phyloP scores from a whole-genome alignment of 2,113 vertebrate genomes.

The Vanacampus margaritifer region DNA sequence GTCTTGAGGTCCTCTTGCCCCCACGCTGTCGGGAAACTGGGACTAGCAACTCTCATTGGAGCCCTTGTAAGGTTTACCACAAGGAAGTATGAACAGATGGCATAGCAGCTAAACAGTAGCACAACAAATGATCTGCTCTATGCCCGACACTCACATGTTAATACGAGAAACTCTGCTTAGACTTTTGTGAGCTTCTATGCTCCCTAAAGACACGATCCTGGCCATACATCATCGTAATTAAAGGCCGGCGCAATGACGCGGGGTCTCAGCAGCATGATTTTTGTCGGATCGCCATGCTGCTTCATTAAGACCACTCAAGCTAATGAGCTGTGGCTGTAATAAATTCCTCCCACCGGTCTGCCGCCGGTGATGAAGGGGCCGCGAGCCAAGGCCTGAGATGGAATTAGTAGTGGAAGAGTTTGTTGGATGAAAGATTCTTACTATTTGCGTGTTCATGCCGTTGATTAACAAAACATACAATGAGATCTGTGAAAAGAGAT shows the following conservation, averaged over 20 bases:
- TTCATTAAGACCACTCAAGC: constrained; percentile 99
- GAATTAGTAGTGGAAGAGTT: constrained; percentile 80
- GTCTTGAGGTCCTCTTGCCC: constrained; percentile 25
- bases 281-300: constrained; percentile 99
- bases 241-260: constrained; percentile 98
- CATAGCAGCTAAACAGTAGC: neutral
- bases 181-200: constrained; percentile 80
- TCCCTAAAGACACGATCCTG: constrained; percentile 54
- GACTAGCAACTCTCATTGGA: constrained; percentile 19
- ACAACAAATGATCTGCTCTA: neutral
- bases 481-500: no score
- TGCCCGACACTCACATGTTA: constrained; percentile 3
- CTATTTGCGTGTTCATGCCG: no score
- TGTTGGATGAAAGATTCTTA: no score
- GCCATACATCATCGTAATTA: constrained; percentile 99
- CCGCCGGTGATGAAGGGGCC: constrained; percentile 94
- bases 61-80: neutral
- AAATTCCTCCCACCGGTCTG: constrained; percentile 97
- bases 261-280: constrained; percentile 99
- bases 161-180: constrained; percentile 62
- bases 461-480: no score
- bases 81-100: neutral
- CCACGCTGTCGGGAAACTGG: constrained; percentile 37
- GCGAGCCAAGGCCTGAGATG: constrained; percentile 89
- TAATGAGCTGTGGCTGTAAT: constrained; percentile 99